phyloP scores from a whole-genome alignment of 2,113 vertebrate species.

The Leucopsar rothschildi region DNA sequence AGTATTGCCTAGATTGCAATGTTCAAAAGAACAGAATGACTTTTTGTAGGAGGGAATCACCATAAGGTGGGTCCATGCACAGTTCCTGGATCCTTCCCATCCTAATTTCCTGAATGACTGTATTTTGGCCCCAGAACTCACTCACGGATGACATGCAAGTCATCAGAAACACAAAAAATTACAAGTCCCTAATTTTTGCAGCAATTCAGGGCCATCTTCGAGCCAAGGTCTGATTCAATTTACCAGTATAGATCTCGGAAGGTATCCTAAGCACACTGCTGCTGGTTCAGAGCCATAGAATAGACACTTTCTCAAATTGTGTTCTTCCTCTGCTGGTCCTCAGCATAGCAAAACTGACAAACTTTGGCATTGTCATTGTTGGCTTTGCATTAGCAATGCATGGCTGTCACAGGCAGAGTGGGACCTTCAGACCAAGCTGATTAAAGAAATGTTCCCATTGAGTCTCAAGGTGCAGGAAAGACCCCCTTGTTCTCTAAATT shows the following conservation, averaged over 20 bases:
- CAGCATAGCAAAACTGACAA: background rate
- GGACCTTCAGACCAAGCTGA: background rate
- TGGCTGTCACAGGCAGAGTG: background rate
- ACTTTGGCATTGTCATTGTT: background rate
- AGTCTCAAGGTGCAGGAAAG: background rate
- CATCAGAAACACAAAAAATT: background rate
- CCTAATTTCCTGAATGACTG: background rate
- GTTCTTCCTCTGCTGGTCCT: background rate
- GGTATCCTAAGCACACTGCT: background rate
- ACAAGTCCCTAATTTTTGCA: background rate
- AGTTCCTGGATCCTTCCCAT: background rate
- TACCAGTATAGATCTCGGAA: background rate
- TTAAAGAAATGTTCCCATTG: background rate
- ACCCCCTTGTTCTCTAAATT: background rate
- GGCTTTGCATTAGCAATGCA: background rate
- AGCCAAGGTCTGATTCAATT: background rate
- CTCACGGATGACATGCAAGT: background rate
- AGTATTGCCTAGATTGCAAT: background rate
- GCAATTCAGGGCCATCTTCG: background rate
- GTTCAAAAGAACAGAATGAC: background rate
- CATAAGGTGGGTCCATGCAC: background rate
- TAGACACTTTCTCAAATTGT: background rate
- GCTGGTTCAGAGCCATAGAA: background rate
- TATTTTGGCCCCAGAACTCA: background rate
- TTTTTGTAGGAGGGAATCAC: background rate